Base-by-base conservation (phyloP, 2,113 vertebrate species). In the Glaucomys volans region DNA sequence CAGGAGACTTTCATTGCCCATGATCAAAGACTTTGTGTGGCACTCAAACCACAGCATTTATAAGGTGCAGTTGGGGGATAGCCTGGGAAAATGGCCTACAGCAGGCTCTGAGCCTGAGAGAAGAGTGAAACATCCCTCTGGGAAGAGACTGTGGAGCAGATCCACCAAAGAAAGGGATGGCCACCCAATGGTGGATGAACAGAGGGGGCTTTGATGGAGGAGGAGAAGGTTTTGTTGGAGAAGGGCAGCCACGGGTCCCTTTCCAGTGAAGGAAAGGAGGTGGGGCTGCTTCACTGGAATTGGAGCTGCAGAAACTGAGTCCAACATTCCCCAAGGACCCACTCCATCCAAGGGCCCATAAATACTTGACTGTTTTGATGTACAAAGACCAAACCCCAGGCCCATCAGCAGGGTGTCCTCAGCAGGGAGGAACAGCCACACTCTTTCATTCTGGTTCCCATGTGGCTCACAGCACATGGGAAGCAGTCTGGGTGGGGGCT, bases 401-500 rank as follows among this genome's bases (percentile, higher is more conserved):
- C 77, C 30, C 79, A 22, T 72, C 86, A 40, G n/a, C 40, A 44
- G 88, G 87, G 47, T 75, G 28, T 93, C 47, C 64, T 92, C 85
- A 91, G 89, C 75, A 84, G 92, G 87, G 44, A 93, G 80, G 89
- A 85, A 54, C 4, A 92, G 40, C n/a, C 75, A 86, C 26, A 40
- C 42, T 82, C 87, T 97, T 95, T 84, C 66, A 82, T 66, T 93
- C 72, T 93, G 90, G 20, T n/a, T 93, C 84, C 95, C 95, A 84
- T 95, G 93, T 97, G 97, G 89, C 50, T 93, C 62, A 79, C 66
- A 87, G 95, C 80, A 92, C 92, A 67, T 37, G 81, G 87, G 82
- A 72, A 95, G 30, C 93, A 87, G 57, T 83, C 87, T 95, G 92
- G 96, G 89, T 42, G 93, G 95, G 95, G 79, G 87, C 50, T 97